Percentiles rank a stretch among this genome's conserved stretches.
Evolutionary conservation across 2,797 vertebrate species (phyloP).

Genomic region (Echeneis naucrates): DNA sequence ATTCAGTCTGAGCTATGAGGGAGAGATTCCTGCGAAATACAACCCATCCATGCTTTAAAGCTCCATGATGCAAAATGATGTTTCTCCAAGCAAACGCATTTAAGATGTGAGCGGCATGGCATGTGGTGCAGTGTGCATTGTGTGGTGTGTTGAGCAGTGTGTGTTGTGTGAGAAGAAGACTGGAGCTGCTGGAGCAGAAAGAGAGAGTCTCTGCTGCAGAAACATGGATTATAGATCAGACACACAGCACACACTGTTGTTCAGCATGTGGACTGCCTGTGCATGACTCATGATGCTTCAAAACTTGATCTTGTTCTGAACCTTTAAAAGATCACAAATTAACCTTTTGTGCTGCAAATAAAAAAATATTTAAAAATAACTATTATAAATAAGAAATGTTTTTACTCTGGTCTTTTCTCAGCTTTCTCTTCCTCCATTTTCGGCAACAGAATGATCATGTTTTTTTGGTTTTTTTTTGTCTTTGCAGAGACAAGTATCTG

Average conservation of each 20-base stretch:
- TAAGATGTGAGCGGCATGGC: conserved; percentile 23
- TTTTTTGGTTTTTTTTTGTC: conserved; percentile 22
- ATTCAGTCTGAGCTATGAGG: conserved; percentile 48
- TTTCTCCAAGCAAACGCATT: conserved; percentile 8
- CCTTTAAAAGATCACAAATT: background rate
- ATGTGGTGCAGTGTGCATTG: background rate
- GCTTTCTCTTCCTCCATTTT: background rate
- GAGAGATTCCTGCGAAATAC: conserved; percentile 22
- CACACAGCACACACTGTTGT: conserved; percentile 9
- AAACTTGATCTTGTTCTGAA: background rate
- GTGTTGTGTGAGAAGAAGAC: conserved; percentile 19
- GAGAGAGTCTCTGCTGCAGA: conserved; percentile 36
- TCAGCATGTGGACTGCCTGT: background rate
- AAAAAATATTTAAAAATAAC: background rate
- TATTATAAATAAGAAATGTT: rapidly evolving
- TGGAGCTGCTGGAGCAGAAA: conserved; percentile 23
- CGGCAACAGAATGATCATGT: background rate
- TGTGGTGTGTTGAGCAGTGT: too few relatives aligned
- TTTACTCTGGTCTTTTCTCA: background rate
- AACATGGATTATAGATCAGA: conserved; percentile 57
- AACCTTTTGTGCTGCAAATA: background rate
- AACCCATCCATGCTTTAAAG: background rate
- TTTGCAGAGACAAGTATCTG: conserved; percentile 89
- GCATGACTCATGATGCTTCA: background rate
- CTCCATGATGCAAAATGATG: background rate